Base-by-base conservation (phyloP, 2,797 vertebrate species). In the Hippoglossus hippoglossus region DNA sequence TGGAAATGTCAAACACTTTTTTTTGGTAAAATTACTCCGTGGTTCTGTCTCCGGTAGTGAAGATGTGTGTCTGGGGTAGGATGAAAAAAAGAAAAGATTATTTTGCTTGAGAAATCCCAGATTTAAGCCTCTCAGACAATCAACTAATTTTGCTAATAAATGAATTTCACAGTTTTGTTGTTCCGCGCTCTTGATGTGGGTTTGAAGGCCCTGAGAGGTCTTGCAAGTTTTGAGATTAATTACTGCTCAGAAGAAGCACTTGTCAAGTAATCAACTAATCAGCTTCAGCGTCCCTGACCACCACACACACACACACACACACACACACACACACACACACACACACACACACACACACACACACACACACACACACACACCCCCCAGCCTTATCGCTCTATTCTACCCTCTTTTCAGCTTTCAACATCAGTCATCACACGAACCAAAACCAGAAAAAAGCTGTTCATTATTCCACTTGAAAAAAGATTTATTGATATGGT, bases 191-290 rank as follows among this genome's bases (percentile, higher is more conserved):
- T 75, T 59, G 21, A 19, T 61, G 56, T 65, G 70, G 68, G 60
- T 75, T 59, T 82, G 63, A 86, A 83, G 67, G 67, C 74, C 81
- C 63, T 15, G 1, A 79, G 85, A 89, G 83, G 67, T 83, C 86
- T 79, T 47, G 44, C 52, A 86, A 89, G 72, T 90, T 49, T 83
- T 55, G 65, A 81, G 72, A 88, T 89, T 90, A 89, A 92, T 91
- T 91, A 82, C 86, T 90, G 75, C 88, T 82, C 80, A 82, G 76
- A 89, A 75, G 79, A 85, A 58, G 44, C 71, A 63, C 57, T 84
- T 74, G 57, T 91, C 84, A 68, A 46, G 34, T 67, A 85, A 90
- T 91, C 90, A 87, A 66, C 73, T 85, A 88, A 90, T 90, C 87
- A 83, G 82, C 80, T 79, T 71, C 56, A 77, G 63, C 77, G 46